Conservation (phyloP, 2,797 vertebrate genomes). For the Spea hammondii region DNA sequence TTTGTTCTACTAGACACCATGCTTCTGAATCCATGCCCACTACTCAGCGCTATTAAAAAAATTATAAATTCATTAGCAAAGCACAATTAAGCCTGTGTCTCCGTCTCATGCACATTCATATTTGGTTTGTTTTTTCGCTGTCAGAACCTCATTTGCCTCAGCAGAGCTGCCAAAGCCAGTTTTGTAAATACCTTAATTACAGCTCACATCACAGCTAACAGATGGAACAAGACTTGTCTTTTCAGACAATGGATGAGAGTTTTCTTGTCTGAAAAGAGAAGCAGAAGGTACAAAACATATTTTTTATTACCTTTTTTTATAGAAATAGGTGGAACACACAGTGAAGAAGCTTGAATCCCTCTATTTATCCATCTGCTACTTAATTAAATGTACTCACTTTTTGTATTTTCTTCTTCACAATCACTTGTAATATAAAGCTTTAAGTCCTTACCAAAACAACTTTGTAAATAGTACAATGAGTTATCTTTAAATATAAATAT, state of each 20-base stretch:
- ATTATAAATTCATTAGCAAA: constrained; percentile 59
- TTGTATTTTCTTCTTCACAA: too few species aligned
- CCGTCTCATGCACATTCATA: constrained; percentile 49
- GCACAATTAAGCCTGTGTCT: constrained; percentile 58
- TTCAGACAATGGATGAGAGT: constrained; percentile 52
- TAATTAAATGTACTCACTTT: background rate
- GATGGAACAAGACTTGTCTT: constrained; percentile 56
- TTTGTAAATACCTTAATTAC: constrained; percentile 57
- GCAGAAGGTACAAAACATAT: constrained; percentile 30
- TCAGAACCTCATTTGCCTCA: constrained; percentile 50
- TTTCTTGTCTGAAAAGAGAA: constrained; percentile 31
- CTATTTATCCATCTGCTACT: constrained; percentile 46
- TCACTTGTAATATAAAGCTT: too few species aligned
- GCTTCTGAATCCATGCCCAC: constrained; percentile 47
- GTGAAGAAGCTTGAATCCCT: constrained; percentile 21
- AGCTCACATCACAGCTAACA: constrained; percentile 54
- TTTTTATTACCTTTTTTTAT: constrained; percentile 40
- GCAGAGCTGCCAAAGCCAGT: constrained; percentile 46
- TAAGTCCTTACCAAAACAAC: too few species aligned
- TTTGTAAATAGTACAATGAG: too few species aligned
- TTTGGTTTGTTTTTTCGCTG: constrained; percentile 49
- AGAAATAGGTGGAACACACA: constrained; percentile 47
- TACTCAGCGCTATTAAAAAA: constrained; percentile 49
- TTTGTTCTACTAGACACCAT: constrained; percentile 39
- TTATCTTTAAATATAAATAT: too few species aligned